Evolutionary conservation across 2,113 vertebrate genomes (phyloP), one percentile per base, ranked within the genome.

Genomic region (Leuciscus idus): DNA sequence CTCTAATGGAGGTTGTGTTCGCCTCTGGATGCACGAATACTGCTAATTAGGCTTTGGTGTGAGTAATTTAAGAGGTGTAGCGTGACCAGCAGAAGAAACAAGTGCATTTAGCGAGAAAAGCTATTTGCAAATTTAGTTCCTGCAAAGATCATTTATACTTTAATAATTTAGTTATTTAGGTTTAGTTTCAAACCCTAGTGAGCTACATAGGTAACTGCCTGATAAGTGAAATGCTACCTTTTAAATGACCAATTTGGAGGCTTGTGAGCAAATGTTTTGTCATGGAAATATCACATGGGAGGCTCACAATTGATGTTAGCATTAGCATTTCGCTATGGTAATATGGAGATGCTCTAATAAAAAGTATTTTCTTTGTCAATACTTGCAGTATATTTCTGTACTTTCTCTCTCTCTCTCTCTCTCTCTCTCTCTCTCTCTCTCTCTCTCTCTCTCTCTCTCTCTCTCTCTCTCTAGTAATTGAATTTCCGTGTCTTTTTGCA

Each of bases 51-150:
- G 90, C 90, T 91, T 91, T 90, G 90, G 91, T 91, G 91, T 88
- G 83, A 92, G 90, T 95, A 92, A 95, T 95, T 95, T 94, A 94
- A 93, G 94, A 85, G 86, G 91, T 93, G 92, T 93, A 91, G 86
- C 90, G 83, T 92, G 91, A 91, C 92, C 90, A 61, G 89, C 90
- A 93, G 92, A 88, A 91, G 91, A 91, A 88, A 90, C 84, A 90
- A 91, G 85, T 92, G 91, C 91, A 87, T 93, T 95, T 92, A 92
- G 91, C 87, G 89, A 43, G 39, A 90, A 61, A 92, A 94, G 89
- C 90, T 92, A 94, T 95, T 94, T 94, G 89, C 89, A 76, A 90
- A 91, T 91, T 89, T 91, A 94, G 93, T 93, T 94, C 93, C 94
- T 94, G 91, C 88, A 91, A 94, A 93, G 89, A 93, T 90, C 86